These are phyloP conservation scores for Uria lomvia DNA, from an alignment of 2,113 vertebrate genomes.

Conservation along the genomic window DNA sequence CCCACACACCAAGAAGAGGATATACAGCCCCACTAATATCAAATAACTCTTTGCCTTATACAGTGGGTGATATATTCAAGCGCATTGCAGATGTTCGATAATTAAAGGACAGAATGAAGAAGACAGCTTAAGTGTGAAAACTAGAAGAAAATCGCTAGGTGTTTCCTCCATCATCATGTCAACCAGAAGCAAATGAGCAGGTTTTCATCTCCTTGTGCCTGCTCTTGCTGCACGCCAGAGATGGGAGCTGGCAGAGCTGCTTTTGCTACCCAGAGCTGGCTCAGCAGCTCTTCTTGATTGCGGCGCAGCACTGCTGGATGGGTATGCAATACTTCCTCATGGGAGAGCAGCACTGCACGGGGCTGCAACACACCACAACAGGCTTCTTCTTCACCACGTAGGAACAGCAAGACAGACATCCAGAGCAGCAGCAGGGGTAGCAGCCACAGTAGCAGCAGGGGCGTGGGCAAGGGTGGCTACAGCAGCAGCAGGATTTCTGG, in stretches of 20 bases:
- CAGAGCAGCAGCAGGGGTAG: neutral
- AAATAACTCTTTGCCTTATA: neutral
- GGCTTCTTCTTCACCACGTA: slow-evolving; percentile 39
- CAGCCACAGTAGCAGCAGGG: neutral
- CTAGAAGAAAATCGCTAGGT: neutral
- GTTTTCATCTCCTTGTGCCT: neutral
- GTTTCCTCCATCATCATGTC: neutral
- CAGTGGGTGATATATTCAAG: neutral
- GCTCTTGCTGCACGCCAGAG: neutral
- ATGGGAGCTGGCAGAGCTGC: neutral
- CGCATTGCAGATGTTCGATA: fast-evolving
- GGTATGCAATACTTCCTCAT: neutral
- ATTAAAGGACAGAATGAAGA: neutral
- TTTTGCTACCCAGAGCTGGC: fast-evolving
- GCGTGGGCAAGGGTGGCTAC: neutral
- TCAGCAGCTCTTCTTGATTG: slow-evolving; percentile 28
- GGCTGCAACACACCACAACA: neutral
- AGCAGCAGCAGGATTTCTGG: neutral
- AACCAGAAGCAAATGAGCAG: neutral
- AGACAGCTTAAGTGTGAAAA: neutral
- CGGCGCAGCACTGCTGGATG: slow-evolving; percentile 42
- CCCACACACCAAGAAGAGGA: neutral
- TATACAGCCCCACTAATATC: neutral
- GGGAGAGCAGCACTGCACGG: neutral
- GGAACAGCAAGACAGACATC: neutral